Evolutionary conservation across 2,888 invertebrate species (phyloP).

Genomic region (Dasysyrphus tricinctus): DNA sequence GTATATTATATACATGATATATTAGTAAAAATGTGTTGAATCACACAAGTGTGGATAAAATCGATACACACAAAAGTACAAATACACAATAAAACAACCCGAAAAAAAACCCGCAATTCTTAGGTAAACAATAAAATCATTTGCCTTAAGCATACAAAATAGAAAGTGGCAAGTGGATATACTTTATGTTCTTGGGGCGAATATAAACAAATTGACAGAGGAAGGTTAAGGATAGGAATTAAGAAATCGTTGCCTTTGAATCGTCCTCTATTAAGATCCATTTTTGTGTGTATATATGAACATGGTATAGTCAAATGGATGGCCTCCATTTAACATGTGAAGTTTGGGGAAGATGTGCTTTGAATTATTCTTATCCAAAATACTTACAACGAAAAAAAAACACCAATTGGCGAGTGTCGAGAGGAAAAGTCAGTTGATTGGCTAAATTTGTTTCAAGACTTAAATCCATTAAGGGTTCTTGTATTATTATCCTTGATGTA

Average conservation of each 20-base stretch:
- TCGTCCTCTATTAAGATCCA: conserved; percentile 22
- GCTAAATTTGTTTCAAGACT: conserved; percentile 26
- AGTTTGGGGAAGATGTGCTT: not conserved
- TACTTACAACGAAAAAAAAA: not conserved
- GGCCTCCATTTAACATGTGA: not conserved
- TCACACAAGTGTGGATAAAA: conserved; percentile 1
- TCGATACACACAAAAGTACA: conserved; percentile 2
- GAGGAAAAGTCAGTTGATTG: conserved; percentile 22
- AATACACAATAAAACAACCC: conserved; percentile 22
- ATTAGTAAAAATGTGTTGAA: not conserved
- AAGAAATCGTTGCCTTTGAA: conserved; percentile 23
- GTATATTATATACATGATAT: not conserved
- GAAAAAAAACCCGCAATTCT: not conserved
- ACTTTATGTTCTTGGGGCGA: conserved; percentile 3
- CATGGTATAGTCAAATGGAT: conserved; percentile 1
- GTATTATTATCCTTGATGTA: conserved; percentile 12
- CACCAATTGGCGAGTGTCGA: not conserved
- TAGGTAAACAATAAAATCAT: conserved; percentile 26
- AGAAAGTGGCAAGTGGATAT: not conserved
- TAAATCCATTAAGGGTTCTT: conserved; percentile 6
- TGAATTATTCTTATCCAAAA: conserved; percentile 15
- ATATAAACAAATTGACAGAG: conserved; percentile 29
- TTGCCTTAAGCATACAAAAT: not conserved
- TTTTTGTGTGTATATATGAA: not conserved
- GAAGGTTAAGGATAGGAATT: conserved; percentile 5